These are phyloP conservation scores for Gymnarchus niloticus DNA, from an alignment of 2,113 vertebrate genomes.

Conservation along the genomic window DNA sequence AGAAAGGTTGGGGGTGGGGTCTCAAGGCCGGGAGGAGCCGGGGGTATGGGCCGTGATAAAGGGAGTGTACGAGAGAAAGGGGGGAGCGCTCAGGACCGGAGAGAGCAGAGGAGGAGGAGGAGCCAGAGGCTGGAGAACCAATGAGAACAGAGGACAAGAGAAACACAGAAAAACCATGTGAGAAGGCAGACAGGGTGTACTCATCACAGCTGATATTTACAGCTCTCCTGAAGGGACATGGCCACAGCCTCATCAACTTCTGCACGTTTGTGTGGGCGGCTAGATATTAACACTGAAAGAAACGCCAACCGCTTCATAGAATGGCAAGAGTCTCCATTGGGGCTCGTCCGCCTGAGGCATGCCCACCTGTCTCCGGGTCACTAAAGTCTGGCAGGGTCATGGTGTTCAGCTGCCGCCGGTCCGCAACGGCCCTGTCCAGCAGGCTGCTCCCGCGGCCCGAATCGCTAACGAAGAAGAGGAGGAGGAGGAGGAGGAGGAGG, in stretches of 20 bases:
- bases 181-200: conserved; percentile 19
- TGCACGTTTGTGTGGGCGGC: not conserved
- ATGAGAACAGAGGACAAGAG: conserved; percentile 49
- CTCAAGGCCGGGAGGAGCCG: conserved; percentile 72
- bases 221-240: conserved; percentile 1
- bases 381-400: conserved; percentile 96
- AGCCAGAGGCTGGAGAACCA: conserved; percentile 80
- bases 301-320: not conserved
- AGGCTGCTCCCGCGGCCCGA: conserved; percentile 95
- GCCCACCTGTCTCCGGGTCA: conserved; percentile 91
- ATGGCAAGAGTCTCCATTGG: not conserved
- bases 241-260: not conserved
- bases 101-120: conserved; percentile 70
- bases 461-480: conserved; percentile 67
- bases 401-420: conserved; percentile 88
- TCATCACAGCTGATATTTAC: conserved; percentile 16
- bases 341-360: not conserved
- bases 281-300: not conserved
- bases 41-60: conserved; percentile 67
- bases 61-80: conserved; percentile 73
- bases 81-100: conserved; percentile 79
- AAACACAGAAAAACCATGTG: conserved; percentile 31
- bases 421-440: conserved; percentile 89
- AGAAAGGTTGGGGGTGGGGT: conserved; percentile 66
- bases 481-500: not conserved